Base-by-base conservation (phyloP, 2,888 invertebrate species). In the Sarcophaga caerulescens region DNA sequence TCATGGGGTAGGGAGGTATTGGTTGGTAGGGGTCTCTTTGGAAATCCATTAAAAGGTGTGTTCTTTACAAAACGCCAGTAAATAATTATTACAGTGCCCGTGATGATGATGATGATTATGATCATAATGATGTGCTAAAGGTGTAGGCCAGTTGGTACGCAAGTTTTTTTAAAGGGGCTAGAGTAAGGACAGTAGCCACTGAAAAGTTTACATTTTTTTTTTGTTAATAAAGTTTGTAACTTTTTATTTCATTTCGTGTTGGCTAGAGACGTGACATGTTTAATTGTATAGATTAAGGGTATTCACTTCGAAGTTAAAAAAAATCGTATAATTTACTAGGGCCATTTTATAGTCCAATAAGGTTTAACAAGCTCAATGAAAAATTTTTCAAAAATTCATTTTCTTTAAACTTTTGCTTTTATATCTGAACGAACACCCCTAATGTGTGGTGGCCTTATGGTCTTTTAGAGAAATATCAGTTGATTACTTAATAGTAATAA, bases 21-120 rank as follows among this genome's bases (percentile, higher is more conserved):
- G 35, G 35, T 3, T 35, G 35, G 35, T 35, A 35, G 35, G 35
- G 35, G 0, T 2, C 35, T 35, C 35, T 35, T 35, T 35, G 35
- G 8, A 19, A 70, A 52, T 52, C 52, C 63, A 71, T 52, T 70
- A 79, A 35, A 35, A 81, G 73, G 73, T 68, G 68, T 66, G 73
- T 71, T 35, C 45, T 69, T 62, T 68, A 19, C 62, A 35, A 52
- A 8, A 71, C 52, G 57, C 57, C 21, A 23, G 23, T 59, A 59
- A 35, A 35, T 35, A 35, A 59, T 59, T 66, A 19, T 59, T 80
- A 45, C 35, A 10, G 10, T 10, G 35, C 35, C 35, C 1, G 35
- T 73, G 65, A 71, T 35, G 35, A 35, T 35, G 8, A 35, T 35
- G 35, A 35, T 35, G 35, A 10, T 8, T 35, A 35, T 35, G 10